Base-by-base conservation (phyloP, 2,797 vertebrate species). In the Phrynocephalus forsythii region DNA sequence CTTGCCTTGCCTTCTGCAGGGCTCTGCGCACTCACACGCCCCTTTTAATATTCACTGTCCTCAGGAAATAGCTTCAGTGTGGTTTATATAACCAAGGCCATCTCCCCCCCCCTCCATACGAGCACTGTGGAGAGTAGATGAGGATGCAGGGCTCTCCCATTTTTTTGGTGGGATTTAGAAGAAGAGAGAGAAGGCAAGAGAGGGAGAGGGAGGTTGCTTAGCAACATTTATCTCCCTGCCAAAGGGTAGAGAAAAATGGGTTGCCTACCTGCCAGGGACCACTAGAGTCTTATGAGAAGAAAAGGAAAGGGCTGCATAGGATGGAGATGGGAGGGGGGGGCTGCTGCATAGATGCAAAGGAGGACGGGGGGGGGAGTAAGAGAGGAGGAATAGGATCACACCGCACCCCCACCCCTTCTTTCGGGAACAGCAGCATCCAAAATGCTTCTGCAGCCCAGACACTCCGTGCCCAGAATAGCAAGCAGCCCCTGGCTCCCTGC, bases 401-500 rank as follows among this genome's bases (percentile, higher is more conserved):
- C 24, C 79, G 48, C 78, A 86, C 44, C 16, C 72, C 30, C 72
- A 30, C 72, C 3, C 38, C 30, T 76, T 48, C 73, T 76, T 44
- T 85, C 88, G 38, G 88, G 91, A 71, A 72, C 87, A 3, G 90
- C 92, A 88, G 91, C 90, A 95, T 88, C 91, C 89, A 93, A 90
- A 92, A 91, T 91, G 94, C 91, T 94, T 95, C 92, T 94, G 95
- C 94, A 97, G 95, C 95, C 95, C 96, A 97, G 97, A 96, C 96
- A 89, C 95, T 96, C 90, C 96, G 95, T 97, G 96, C 95, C 82
- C 88, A 90, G 97, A 97, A 97, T 97, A 97, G 96, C 95, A 97
- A 97, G 95, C 96, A 97, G 95, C 93, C 95, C 92, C 93, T 85
- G 87, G 94, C 94, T 95, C 94, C 92, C 94, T 95, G 93, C 89